Percentiles rank a stretch among this genome's conserved stretches.
phyloP scores from a whole-genome alignment of 2,888 invertebrate genomes.

The Idaea dimidiata region DNA sequence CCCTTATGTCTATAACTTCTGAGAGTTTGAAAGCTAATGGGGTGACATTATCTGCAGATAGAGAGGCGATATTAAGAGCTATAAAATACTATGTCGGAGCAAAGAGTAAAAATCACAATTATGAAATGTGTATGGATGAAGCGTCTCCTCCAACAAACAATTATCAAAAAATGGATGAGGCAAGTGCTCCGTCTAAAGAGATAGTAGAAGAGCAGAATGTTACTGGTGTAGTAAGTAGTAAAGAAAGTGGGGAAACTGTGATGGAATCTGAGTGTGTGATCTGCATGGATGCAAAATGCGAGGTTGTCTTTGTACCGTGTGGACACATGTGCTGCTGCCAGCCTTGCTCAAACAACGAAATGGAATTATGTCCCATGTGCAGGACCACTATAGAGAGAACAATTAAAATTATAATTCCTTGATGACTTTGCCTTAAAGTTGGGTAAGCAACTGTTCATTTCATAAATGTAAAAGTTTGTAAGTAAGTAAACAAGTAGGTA shows the following conservation, averaged over 20 bases:
- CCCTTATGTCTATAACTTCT: constrained; percentile 75
- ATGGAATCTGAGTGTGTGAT: constrained; percentile 88
- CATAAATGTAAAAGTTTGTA: no score
- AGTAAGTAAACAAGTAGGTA: no score
- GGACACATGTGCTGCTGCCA: constrained; percentile 93
- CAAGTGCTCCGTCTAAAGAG: constrained; percentile 48
- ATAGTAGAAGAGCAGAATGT: constrained; percentile 44
- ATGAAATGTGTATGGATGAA: constrained; percentile 25
- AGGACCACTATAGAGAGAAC: constrained; percentile 85
- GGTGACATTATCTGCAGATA: constrained; percentile 77
- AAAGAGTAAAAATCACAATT: constrained; percentile 50
- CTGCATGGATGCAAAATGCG: constrained; percentile 87
- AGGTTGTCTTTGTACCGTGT: constrained; percentile 91
- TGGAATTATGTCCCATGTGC: constrained; percentile 89
- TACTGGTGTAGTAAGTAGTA: constrained; percentile 54
- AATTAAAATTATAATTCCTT: constrained; percentile 83
- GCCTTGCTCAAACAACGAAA: constrained; percentile 82
- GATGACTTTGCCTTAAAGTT: constrained; percentile 34
- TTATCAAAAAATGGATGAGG: constrained; percentile 23
- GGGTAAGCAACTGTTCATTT: not conserved
- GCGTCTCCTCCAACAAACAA: constrained; percentile 45
- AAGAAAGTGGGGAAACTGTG: constrained; percentile 47
- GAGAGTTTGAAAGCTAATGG: constrained; percentile 82
- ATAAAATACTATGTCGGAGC: constrained; percentile 80
- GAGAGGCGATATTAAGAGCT: constrained; percentile 82